Evolutionary conservation across 2,888 invertebrate genomes (phyloP).

Genomic region (Stratiomys singularior): DNA sequence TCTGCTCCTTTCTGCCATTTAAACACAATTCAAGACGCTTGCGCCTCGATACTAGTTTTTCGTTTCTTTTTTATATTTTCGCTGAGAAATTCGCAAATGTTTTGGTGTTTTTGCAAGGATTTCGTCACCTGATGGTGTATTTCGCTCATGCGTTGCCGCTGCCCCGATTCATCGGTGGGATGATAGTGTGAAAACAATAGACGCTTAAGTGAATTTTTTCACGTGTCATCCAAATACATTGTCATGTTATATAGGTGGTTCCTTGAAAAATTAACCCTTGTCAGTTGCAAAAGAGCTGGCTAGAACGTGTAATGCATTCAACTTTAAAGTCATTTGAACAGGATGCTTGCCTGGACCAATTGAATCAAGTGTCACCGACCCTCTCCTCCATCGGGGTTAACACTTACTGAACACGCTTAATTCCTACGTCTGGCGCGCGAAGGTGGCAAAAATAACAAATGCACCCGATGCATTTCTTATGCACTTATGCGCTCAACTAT

Average conservation of each 20-base stretch:
- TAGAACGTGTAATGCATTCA: not conserved
- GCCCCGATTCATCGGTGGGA: not conserved
- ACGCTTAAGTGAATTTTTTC: constrained; percentile 34
- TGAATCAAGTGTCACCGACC: too few species aligned
- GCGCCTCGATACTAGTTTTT: not conserved
- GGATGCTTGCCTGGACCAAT: too few species aligned
- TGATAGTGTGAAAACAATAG: constrained; percentile 42
- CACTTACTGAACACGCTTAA: not conserved
- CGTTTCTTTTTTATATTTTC: not conserved
- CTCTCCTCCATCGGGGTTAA: not conserved
- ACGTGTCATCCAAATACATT: not conserved
- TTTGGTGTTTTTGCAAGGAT: not conserved
- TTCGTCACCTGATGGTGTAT: constrained; percentile 7
- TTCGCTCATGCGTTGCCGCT: not conserved
- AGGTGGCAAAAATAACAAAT: constrained; percentile 38
- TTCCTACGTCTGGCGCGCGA: not conserved
- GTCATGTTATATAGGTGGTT: not conserved
- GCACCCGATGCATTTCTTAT: constrained; percentile 7
- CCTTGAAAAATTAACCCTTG: not conserved
- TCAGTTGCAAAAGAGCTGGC: not conserved
- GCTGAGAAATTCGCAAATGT: not conserved
- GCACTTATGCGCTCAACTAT: constrained; percentile 28
- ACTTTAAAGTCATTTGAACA: not conserved
- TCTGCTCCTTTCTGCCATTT: not conserved
- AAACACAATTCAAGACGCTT: not conserved